These are phyloP conservation scores for Iphiclides podalirius DNA, from an alignment of 2,888 invertebrate genomes.

Conservation along the genomic window DNA sequence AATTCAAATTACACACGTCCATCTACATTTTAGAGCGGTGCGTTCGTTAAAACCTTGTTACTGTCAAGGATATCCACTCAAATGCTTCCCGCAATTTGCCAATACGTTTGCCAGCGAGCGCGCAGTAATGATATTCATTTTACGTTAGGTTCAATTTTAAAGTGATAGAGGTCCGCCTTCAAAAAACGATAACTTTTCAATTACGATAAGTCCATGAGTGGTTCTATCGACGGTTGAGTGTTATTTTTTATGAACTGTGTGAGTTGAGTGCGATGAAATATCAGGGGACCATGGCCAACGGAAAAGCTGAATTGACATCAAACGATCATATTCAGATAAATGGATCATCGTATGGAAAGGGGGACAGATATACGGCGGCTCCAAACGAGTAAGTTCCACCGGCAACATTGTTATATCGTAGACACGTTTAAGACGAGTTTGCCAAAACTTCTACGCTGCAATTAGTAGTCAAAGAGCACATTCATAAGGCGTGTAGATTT, in stretches of 20 bases:
- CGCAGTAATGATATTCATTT: slow-evolving; percentile 10
- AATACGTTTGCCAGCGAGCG: slow-evolving; percentile 34
- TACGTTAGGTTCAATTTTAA: slow-evolving; percentile 19
- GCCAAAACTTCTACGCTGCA: slow-evolving; percentile 8
- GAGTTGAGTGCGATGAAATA: slow-evolving; percentile 53
- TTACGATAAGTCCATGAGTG: no score
- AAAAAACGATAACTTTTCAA: not conserved
- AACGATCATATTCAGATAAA: slow-evolving; percentile 40
- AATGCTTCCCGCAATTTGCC: slow-evolving; percentile 55
- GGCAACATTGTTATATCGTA: slow-evolving; percentile 4
- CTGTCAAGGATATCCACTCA: slow-evolving; percentile 67
- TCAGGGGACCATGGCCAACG: slow-evolving; percentile 52
- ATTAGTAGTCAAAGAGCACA: not conserved
- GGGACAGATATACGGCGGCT: slow-evolving; percentile 69
- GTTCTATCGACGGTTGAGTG: no score
- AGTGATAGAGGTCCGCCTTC: not conserved
- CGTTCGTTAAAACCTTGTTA: slow-evolving; percentile 53
- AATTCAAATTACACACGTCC: slow-evolving; percentile 24
- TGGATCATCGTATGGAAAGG: slow-evolving; percentile 67
- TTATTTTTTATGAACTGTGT: slow-evolving; percentile 18
- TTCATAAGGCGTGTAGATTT: not conserved
- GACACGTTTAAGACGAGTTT: slow-evolving; percentile 20
- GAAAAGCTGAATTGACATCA: slow-evolving; percentile 37
- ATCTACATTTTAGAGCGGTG: slow-evolving; percentile 38
- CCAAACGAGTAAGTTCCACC: slow-evolving; percentile 70